Evolutionary conservation across 23 tunicate genomes (phyloP).

Genomic region (Diplosoma virens): DNA sequence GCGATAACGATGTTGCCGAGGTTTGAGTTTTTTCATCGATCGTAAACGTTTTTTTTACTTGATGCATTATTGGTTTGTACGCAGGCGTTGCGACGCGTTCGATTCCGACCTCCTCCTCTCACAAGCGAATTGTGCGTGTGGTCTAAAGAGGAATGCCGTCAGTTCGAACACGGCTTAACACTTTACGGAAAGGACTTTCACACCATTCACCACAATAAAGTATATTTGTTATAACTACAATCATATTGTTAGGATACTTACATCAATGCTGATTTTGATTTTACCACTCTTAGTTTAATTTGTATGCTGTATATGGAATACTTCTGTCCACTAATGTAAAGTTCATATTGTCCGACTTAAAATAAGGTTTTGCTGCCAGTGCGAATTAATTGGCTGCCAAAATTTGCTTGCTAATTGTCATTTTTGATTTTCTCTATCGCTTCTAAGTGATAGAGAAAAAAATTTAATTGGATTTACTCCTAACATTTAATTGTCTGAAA

Average conservation of each 20-base stretch:
- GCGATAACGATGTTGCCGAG: constrained; percentile 51
- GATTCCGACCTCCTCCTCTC: constrained; percentile 43
- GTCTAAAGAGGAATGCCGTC: constrained; percentile 75
- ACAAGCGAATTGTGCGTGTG: constrained; percentile 57
- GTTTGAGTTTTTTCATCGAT: neutral
- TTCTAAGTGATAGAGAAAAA: too few relatives aligned
- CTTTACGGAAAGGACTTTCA: constrained; percentile 82
- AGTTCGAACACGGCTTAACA: constrained; percentile 66
- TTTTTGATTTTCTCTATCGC: too few relatives aligned
- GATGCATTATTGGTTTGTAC: neutral
- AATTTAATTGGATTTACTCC: too few relatives aligned
- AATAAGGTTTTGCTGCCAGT: too few relatives aligned
- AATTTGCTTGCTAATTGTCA: too few relatives aligned
- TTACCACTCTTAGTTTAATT: too few relatives aligned
- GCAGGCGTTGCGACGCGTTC: constrained; percentile 37
- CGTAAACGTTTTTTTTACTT: neutral
- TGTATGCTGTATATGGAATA: too few relatives aligned
- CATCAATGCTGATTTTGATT: too few relatives aligned
- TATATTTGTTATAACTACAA: neutral
- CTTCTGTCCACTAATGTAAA: too few relatives aligned
- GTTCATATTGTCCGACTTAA: too few relatives aligned
- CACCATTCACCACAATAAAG: constrained; percentile 66
- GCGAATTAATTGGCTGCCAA: too few relatives aligned
- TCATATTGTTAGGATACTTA: neutral
- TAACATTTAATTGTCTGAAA: too few relatives aligned